Base-by-base conservation (phyloP, 2,797 vertebrate species). In the Diceros bicornis region DNA sequence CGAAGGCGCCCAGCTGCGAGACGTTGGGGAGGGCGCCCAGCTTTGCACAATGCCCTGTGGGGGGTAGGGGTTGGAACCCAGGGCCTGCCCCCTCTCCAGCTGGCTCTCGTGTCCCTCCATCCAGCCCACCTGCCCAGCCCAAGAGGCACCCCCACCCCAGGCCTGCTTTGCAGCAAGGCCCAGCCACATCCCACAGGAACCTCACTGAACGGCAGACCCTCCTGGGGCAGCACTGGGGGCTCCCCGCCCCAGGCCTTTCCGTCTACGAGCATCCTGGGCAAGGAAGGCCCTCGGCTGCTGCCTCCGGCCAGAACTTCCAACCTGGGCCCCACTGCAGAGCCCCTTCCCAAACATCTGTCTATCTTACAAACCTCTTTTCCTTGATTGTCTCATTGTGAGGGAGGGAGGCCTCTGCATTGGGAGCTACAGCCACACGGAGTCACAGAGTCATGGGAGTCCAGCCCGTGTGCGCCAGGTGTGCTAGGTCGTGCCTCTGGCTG, bases 361-460 rank as follows among this genome's bases (percentile, higher is more conserved):
- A 4, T 23, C 59, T 37, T 21, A 4, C 32, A 14, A 8, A 12
- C 41, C 81, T 44, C 81, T 29, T 32, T 32, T 13, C 68, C 81
- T 61, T 0, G 11, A 0, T 2, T 11, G 44, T 77, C 71, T 74
- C 21, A 0, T 13, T 20, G 4, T 0, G 32, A 64, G 13, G 18
- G 59, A 44, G 1, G 3, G 4, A 3, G 4, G 16, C 20, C 32
- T 32, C 21, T 1, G 2, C 0, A 4, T 1, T 12, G n/a, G 34
- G 59, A 21, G 17, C 41, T 2, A 27, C 20, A 44, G 57, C 34
- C 29, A 0, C 0, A 3, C 1, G 4, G 61, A 11, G 5, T 8
- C 0, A 2, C 1, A 4, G 61, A 11, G 5, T 8, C 6, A 0
- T 27, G 6, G 59, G 27, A 0, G 6, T 41, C 12, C 8, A n/a